Conservation (phyloP, 2,113 vertebrate species). For the Aegithalos caudatus region DNA sequence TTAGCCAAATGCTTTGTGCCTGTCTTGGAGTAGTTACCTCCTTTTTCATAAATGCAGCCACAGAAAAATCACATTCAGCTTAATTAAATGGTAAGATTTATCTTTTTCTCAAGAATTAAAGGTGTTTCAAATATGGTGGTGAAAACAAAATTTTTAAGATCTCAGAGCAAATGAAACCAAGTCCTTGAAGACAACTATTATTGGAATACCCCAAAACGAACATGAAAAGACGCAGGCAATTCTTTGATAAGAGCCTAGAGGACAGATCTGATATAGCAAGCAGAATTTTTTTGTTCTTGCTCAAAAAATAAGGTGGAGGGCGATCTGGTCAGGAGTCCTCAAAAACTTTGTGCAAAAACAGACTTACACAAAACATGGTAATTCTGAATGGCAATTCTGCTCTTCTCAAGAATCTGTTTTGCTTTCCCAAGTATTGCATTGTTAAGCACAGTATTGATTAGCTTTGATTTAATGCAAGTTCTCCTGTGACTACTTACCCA, state of each 20-base stretch:
- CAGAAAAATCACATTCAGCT: not conserved
- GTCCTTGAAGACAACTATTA: not conserved
- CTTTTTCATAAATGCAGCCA: not conserved
- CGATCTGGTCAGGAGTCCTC: not conserved
- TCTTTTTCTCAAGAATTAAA: not conserved
- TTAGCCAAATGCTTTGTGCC: not conserved
- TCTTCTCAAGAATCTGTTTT: not conserved
- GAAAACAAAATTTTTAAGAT: not conserved
- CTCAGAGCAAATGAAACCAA: not conserved
- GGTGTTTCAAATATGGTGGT: not conserved
- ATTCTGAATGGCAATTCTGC: not conserved
- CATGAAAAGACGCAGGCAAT: not conserved
- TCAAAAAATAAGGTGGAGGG: not conserved
- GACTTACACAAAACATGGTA: not conserved
- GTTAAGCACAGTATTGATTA: not conserved
- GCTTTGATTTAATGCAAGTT: not conserved
- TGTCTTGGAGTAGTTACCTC: not conserved
- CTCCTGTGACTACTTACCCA: not conserved
- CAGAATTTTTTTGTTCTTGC: not conserved
- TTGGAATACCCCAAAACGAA: not conserved
- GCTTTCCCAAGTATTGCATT: not conserved
- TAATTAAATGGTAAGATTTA: not conserved
- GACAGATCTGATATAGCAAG: not conserved
- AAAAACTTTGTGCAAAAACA: not conserved
- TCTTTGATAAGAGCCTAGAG: not conserved